Base-by-base conservation (phyloP, 2,888 invertebrate genomes). In the Meteorus colon region DNA sequence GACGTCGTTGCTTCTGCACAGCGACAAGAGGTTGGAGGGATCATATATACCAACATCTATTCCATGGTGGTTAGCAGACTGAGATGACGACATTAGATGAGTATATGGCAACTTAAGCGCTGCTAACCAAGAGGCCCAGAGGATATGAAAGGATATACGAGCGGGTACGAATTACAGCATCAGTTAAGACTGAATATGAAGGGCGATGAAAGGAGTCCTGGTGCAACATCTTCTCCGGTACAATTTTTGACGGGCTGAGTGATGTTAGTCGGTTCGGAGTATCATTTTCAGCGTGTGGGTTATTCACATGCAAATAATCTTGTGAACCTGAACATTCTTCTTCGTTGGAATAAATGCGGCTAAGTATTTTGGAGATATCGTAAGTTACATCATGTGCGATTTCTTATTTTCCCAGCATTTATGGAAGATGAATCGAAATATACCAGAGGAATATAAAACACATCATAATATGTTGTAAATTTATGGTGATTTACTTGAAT, bases 241-340 rank as follows among this genome's bases (percentile, higher is more conserved):
- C 8, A 34, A 84, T 81, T 86, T 86, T 86, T 84, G 85, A 85
- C 82, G 83, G 83, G 78, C 76, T 70, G 78, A 82, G 79, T 81
- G 82, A 82, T 80, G 81, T 77, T 75, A 77, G 76, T 69, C 65
- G 73, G 75, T 59, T 24, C 1, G 24, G 24, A 24, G 24, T 24
- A 0, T 24, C 24, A 24, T 24, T 24, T 24, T 24, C 24, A 24
- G 24, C 24, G 24, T 24, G 24, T 1, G 0, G 24, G 24, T 24
- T 24, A 24, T 24, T 24, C 1, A 1, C 1, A 24, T 24, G 24
- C 24, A 24, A 24, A 24, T 24, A 24, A 24, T 24, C 24, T 24
- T 24, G 24, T 24, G 24, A 24, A 24, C 1, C 24, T 24, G 24
- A 24, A 24, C 24, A 0, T 24, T 24, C 24, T 24, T 24, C 24